Evolutionary conservation across 2,113 vertebrate genomes (phyloP).

Genomic region (Neopipo cinnamomea): DNA sequence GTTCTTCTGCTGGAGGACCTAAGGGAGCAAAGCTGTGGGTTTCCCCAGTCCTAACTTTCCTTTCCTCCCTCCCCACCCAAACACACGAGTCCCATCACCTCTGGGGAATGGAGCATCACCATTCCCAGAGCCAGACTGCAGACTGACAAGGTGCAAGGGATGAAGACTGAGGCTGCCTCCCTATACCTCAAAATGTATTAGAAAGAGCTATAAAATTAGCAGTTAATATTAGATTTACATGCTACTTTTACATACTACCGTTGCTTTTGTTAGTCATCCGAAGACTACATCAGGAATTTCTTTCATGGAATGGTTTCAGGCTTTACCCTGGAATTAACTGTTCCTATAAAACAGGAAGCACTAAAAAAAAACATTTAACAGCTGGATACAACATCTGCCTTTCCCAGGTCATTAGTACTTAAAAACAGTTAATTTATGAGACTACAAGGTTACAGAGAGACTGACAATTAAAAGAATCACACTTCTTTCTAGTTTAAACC

Average conservation of each 20-base stretch:
- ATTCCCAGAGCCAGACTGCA: neutral
- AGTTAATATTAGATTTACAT: neutral
- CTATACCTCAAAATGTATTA: neutral
- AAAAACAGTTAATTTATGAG: constrained; percentile 48
- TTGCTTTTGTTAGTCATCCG: neutral
- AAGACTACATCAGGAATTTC: neutral
- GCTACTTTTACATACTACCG: neutral
- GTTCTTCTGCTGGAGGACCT: neutral
- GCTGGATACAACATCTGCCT: constrained; percentile 63
- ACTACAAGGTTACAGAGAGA: neutral
- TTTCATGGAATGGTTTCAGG: neutral
- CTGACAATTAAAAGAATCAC: neutral
- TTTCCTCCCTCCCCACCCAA: neutral
- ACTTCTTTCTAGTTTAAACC: neutral
- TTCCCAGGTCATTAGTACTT: constrained; percentile 52
- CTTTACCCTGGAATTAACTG: constrained; percentile 22
- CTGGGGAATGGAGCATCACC: accelerated
- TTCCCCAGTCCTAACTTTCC: neutral
- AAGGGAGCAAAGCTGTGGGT: neutral
- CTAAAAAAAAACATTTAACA: constrained; percentile 61
- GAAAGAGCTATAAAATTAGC: neutral
- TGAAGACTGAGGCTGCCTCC: neutral
- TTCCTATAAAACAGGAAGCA: constrained; percentile 2
- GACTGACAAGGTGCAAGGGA: neutral
- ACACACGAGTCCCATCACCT: accelerated